Base-by-base conservation (phyloP, 2,888 invertebrate species). In the Drosophila maculinotata region DNA sequence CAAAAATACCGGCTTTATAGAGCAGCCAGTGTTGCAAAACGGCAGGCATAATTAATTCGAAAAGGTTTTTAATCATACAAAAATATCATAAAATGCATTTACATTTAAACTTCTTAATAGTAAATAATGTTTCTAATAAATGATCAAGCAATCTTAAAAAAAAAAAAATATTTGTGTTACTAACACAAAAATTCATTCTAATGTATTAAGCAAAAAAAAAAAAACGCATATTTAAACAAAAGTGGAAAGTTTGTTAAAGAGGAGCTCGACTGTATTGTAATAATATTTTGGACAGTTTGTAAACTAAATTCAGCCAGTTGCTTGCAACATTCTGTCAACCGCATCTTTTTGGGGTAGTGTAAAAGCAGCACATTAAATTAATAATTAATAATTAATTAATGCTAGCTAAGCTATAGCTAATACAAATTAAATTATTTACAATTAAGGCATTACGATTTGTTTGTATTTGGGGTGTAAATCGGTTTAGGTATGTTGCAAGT, bases 351-450 rank as follows among this genome's bases (percentile, higher is more conserved):
- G 39, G 47, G 51, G 36, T 51, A 58, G 48, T 69, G 45, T 60
- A 47, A 56, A 60, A 57, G 47, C 53, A 63, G 64, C 41, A 35
- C 1, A 35, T 36, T n/a, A 15, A 42, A 7, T 23, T 36, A 23
- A 49, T 12, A 10, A 30, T 44, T n/a, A n/a, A n/a, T n/a, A n/a
- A n/a, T n/a, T n/a, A n/a, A n/a, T n/a, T n/a, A 57, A 28, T 39
- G 30, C 36, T 45, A 44, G 15, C 44, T 53, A 69, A 57, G 74
- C 69, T 39, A 73, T 30, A 25, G 45, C 57, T 69, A 57, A 42
- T 20, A 53, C 36, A 42, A 48, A 52, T 45, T 42, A 28, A 44
- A 25, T 30, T 25, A 44, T 41, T 14, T 20, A 14, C 4, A 30
- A 31, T 48, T 26, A 9, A 26, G 45, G 52, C 54, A 48, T 45